Evolutionary conservation across 1,140 invertebrate genomes (phyloP).

Genomic region (Alviniconcha marisindica): DNA sequence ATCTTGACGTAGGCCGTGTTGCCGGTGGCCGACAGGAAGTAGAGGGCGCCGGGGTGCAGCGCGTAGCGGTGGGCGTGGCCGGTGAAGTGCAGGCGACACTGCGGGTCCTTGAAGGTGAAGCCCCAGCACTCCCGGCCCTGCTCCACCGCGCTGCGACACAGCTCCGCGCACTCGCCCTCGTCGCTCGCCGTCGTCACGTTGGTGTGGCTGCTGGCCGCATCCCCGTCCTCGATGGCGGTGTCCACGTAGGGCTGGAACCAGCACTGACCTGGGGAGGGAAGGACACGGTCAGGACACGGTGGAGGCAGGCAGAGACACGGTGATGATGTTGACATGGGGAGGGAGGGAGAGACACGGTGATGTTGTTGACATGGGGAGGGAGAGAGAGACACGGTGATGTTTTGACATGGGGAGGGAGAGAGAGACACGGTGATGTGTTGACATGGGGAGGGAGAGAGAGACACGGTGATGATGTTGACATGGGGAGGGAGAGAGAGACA

Average conservation of each 20-base stretch:
- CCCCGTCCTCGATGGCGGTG: not conserved
- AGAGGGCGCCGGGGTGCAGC: not conserved
- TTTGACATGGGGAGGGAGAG: no score
- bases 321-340: not conserved
- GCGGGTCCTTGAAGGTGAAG: slow-evolving; percentile 1
- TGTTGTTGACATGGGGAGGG: no score
- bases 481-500: no score
- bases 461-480: no score
- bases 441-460: not conserved
- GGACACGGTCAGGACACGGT: no score
- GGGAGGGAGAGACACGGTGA: no score
- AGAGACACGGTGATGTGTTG: no score
- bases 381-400: no score
- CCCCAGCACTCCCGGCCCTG: slow-evolving; percentile 41
- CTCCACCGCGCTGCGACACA: slow-evolving; percentile 21
- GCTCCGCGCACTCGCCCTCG: slow-evolving; percentile 38
- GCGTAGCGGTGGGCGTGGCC: slow-evolving; percentile 33
- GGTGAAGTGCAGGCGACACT: slow-evolving; percentile 15
- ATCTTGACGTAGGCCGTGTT: slow-evolving; percentile 38
- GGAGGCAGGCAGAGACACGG: not conserved
- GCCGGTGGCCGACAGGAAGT: not conserved
- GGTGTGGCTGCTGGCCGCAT: not conserved
- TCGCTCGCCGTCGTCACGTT: not conserved
- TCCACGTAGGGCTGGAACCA: slow-evolving; percentile 25
- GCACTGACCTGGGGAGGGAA: slow-evolving; percentile 15